A percentile compares a stretch with the other conserved stretches of the same genome.
Evolutionary conservation across 1,140 invertebrate species (phyloP).

Genomic region (Luehdorfia chinensis): DNA sequence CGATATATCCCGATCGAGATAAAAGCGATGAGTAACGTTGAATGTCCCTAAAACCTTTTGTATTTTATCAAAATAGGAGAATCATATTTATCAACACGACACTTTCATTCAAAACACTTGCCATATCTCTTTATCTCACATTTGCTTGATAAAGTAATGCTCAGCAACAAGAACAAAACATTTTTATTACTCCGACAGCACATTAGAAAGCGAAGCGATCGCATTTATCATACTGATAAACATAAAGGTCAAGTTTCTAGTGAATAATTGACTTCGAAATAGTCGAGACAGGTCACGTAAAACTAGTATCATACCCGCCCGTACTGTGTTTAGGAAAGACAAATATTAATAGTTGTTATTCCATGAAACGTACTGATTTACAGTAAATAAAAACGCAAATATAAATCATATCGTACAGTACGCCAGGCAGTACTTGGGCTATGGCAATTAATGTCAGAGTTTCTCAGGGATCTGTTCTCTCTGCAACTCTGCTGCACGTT

Average conservation of each 20-base stretch:
- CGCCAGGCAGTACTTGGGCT: too few relatives aligned
- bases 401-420: too few relatives aligned
- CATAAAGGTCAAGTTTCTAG: conserved; percentile 42
- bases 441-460: too few relatives aligned
- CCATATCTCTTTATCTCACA: conserved; percentile 22
- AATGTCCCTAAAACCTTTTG: conserved; percentile 6
- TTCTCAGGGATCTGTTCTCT: too few relatives aligned
- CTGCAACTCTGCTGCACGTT: too few relatives aligned
- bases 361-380: background rate
- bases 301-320: conserved; percentile 20
- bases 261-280: conserved; percentile 40
- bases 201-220: conserved; percentile 32
- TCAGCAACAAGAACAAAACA: conserved; percentile 13
- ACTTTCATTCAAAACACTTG: conserved; percentile 15
- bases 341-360: conserved; percentile 10
- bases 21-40: background rate
- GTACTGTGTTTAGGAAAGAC: conserved; percentile 22
- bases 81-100: conserved; percentile 15
- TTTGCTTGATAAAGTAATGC: conserved; percentile 23
- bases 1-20: conserved; percentile 9
- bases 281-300: conserved; percentile 41
- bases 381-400: too few relatives aligned
- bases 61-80: conserved; percentile 8
- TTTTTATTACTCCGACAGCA: conserved; percentile 17
- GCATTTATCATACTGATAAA: conserved; percentile 50